Evolutionary conservation across 2,888 invertebrate species (phyloP).

Genomic region (Pimpla rufipes): DNA sequence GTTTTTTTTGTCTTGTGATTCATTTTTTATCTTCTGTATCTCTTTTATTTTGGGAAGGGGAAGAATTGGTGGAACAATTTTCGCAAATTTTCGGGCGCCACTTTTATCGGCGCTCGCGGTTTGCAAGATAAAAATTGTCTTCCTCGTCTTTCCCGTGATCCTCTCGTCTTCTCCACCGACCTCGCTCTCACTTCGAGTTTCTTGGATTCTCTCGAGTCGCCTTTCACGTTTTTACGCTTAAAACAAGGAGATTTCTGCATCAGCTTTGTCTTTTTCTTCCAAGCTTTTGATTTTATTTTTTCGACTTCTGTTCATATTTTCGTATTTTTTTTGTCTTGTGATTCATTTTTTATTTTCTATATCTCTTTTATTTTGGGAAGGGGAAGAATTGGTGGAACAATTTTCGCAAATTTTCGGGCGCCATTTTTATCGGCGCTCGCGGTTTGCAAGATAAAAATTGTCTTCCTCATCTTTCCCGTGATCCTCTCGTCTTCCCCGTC

Average conservation of each 20-base stretch:
- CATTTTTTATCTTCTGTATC: constrained; percentile 14
- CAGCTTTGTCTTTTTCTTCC: neutral
- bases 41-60: no score
- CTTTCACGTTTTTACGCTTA: no score
- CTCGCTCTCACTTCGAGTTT: neutral
- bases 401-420: no score
- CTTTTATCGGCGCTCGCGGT: no score
- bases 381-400: no score
- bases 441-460: no score
- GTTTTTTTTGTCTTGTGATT: neutral
- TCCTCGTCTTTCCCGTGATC: no score
- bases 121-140: no score
- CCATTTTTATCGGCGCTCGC: no score
- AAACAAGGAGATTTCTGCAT: neutral
- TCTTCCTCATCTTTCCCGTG: no score
- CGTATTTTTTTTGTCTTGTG: neutral
- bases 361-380: constrained; percentile 18
- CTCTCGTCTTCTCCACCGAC: neutral
- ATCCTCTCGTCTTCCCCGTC: neutral
- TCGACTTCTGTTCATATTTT: neutral
- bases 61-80: no score
- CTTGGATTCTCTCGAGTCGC: neutral
- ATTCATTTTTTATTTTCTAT: constrained; percentile 12
- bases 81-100: no score
- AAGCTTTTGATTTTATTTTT: neutral